Evolutionary conservation across 2,797 vertebrate genomes (phyloP).

Genomic region (Coendou prehensilis): DNA sequence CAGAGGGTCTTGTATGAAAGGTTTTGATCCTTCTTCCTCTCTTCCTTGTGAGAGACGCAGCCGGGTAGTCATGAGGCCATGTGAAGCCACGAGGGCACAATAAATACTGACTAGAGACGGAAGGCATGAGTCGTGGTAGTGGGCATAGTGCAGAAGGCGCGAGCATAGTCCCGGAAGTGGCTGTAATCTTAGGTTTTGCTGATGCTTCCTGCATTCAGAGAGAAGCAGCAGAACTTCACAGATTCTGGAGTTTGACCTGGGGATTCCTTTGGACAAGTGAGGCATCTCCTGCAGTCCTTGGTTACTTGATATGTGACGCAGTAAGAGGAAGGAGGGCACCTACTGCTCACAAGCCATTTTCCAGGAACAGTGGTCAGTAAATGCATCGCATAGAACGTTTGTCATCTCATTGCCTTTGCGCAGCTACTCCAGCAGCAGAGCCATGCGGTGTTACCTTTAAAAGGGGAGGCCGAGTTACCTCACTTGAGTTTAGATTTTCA

Average conservation of each 20-base stretch:
- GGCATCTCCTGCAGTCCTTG: background rate
- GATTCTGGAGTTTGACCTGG: background rate
- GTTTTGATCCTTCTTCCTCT: background rate
- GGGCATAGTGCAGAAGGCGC: background rate
- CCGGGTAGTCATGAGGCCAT: background rate
- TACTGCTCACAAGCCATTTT: background rate
- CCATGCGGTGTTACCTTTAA: background rate
- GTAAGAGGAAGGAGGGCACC: background rate
- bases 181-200: background rate
- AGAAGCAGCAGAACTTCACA: fast-evolving
- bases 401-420: background rate
- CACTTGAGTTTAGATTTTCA: background rate
- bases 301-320: background rate
- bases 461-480: background rate
- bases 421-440: background rate
- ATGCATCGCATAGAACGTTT: background rate
- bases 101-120: background rate
- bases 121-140: too few relatives aligned
- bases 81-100: background rate
- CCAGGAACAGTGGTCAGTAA: too few relatives aligned
- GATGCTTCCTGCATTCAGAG: background rate
- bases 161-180: fast-evolving
- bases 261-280: background rate
- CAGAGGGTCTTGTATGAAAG: background rate
- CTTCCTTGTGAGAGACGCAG: background rate